phyloP scores from a whole-genome alignment of 1,140 invertebrate species.

The Pseudomyrmex cubaensis region DNA sequence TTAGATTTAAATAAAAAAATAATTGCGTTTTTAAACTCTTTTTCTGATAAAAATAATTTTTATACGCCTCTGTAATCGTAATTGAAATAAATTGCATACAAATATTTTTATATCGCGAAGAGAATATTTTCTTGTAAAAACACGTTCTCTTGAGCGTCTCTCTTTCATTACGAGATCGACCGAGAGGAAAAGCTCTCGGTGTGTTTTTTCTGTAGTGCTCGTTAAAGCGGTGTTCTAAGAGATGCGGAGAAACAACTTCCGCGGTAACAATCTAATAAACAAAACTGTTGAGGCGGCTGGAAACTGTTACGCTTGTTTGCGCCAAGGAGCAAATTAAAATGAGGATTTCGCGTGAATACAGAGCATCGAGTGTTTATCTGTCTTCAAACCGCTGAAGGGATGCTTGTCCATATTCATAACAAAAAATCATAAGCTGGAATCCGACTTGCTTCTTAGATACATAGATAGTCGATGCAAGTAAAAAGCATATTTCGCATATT shows the following conservation, averaged over 20 bases:
- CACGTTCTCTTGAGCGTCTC: background rate
- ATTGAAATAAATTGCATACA: too few relatives aligned
- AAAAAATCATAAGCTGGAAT: background rate
- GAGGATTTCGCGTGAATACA: background rate
- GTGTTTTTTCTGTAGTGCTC: background rate
- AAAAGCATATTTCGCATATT: background rate
- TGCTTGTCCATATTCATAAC: conserved; percentile 1
- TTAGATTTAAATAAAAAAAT: background rate
- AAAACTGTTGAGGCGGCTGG: background rate
- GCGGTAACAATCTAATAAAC: background rate
- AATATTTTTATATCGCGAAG: conserved; percentile 8
- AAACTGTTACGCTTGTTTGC: background rate
- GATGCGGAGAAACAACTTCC: background rate
- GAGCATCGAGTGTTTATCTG: background rate
- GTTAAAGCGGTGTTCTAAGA: conserved; percentile 13
- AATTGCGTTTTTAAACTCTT: too few relatives aligned
- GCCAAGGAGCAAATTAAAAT: background rate
- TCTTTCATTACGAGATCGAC: too few relatives aligned
- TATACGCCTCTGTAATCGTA: too few relatives aligned
- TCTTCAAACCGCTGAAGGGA: background rate
- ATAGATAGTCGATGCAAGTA: background rate
- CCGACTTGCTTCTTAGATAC: background rate
- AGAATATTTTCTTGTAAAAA: background rate
- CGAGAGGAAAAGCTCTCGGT: background rate
- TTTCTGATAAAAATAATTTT: too few relatives aligned